Base-by-base conservation (phyloP, 2,113 vertebrate genomes). In the Loxodonta africana region DNA sequence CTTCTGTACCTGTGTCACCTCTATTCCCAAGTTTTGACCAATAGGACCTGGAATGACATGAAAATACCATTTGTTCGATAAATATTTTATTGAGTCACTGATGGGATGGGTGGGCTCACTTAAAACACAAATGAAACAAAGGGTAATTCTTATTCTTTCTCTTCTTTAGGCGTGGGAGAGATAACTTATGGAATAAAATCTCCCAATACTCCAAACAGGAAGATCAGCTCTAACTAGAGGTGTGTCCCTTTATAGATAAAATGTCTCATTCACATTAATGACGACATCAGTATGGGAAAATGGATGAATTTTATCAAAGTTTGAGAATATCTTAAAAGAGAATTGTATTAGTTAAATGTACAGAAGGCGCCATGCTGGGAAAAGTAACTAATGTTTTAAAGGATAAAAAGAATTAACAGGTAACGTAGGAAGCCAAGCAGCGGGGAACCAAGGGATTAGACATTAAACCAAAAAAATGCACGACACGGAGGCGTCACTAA, bases 381-480 rank as follows among this genome's bases (percentile, higher is more conserved):
- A 81, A 30, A 51, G 10, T 6, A 76, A 62, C 17, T 76, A 44
- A 1, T 53, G 63, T 44, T 6, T 17, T 65, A 80, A 82, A 85
- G 80, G 94, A n/a, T 71, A 44, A 86, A 76, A 71, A 51, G 14
- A 90, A 74, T 21, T 25, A 65, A 74, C 65, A 86, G 51, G 44
- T 30, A 53, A 28, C 37, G 7, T 30, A 83, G 57, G 81, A 90
- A 91, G 21, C 37, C 67, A 83, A 90, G n/a, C 18, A 15, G 41
- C 88, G 89, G 62, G 44, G 62, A 69, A 80, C 8, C 62, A 78
- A 8, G 28, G 37, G 73, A 25, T 17, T n/a, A 44, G 10, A 46
- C 62, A 53, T 48, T 33, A 30, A 88, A 26, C 5, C 41, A 15
- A 63, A 83, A 84, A 78, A 15, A 37, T 46, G 26, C 4, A 81